Conservation (phyloP, 2,888 invertebrate species). For the Girardia tigrina region DNA sequence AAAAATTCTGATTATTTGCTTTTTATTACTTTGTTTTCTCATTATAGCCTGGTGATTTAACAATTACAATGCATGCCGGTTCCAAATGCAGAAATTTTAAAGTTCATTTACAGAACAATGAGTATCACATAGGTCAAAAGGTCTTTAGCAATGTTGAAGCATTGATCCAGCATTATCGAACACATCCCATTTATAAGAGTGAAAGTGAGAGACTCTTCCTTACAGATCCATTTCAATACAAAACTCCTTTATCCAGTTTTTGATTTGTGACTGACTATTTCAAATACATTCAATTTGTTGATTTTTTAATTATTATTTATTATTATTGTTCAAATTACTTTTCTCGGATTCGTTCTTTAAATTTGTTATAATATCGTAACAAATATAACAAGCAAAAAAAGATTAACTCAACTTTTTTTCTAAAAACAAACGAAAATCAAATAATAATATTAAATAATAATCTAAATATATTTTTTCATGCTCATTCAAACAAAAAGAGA, state of each 20-base stretch:
- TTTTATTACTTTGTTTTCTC: no score
- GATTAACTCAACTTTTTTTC: no score
- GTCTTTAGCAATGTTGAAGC: conserved; percentile 88
- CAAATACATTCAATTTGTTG: not conserved
- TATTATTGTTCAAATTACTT: no score
- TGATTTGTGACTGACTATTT: not conserved
- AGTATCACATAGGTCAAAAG: conserved; percentile 87
- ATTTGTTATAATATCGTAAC: no score
- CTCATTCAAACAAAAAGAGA: not conserved
- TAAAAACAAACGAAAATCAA: no score
- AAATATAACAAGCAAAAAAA: no score
- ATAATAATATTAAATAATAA: no score
- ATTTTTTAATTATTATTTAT: not conserved
- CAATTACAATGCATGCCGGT: conserved; percentile 89
- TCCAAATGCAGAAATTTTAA: conserved; percentile 97
- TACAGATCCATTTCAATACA: conserved; percentile 63
- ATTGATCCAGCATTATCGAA: conserved; percentile 91
- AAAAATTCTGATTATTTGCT: no score
- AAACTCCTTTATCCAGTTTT: conserved; percentile 8
- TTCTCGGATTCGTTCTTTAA: conserved; percentile 1
- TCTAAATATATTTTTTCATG: no score
- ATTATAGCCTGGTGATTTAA: conserved; percentile 87
- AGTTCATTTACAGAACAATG: conserved; percentile 70
- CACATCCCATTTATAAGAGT: conserved; percentile 92
- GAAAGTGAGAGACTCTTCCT: conserved; percentile 75